phyloP scores from a whole-genome alignment of 1,140 invertebrate genomes.

The Thaumatotibia leucotreta region DNA sequence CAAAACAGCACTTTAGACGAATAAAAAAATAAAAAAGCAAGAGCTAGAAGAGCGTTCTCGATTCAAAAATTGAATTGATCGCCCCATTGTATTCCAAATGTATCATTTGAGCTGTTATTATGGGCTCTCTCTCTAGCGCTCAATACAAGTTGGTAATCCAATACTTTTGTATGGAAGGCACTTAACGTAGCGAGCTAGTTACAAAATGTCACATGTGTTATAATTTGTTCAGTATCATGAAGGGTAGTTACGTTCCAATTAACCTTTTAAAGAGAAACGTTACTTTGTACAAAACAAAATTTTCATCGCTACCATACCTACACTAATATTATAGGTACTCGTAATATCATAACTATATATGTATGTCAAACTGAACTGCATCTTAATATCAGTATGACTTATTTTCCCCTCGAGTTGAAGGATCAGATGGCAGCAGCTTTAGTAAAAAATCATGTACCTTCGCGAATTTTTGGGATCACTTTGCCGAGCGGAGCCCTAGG shows the following conservation, averaged over 20 bases:
- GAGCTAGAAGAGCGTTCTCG: constrained; percentile 72
- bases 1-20: constrained; percentile 75
- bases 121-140: constrained; percentile 63
- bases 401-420: too few species aligned
- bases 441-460: too few species aligned
- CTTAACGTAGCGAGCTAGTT: constrained; percentile 54
- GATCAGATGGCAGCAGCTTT: too few species aligned
- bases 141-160: constrained; percentile 72
- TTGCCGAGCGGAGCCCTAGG: too few species aligned
- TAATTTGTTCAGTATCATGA: constrained; percentile 58
- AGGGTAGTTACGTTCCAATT: background rate
- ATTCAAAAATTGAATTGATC: constrained; percentile 77
- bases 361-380: too few species aligned
- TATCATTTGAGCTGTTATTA: constrained; percentile 77
- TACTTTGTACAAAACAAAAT: background rate
- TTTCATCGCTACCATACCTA: background rate
- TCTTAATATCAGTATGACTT: too few species aligned
- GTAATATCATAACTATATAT: too few species aligned
- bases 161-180: constrained; percentile 75
- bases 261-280: background rate
- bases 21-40: constrained; percentile 55
- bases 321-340: background rate
- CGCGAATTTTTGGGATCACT: too few species aligned
- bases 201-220: constrained; percentile 52
- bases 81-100: constrained; percentile 75